Evolutionary conservation across 2,113 vertebrate genomes (phyloP), one percentile per base, ranked within the genome.

Genomic region (Crocuta crocuta): DNA sequence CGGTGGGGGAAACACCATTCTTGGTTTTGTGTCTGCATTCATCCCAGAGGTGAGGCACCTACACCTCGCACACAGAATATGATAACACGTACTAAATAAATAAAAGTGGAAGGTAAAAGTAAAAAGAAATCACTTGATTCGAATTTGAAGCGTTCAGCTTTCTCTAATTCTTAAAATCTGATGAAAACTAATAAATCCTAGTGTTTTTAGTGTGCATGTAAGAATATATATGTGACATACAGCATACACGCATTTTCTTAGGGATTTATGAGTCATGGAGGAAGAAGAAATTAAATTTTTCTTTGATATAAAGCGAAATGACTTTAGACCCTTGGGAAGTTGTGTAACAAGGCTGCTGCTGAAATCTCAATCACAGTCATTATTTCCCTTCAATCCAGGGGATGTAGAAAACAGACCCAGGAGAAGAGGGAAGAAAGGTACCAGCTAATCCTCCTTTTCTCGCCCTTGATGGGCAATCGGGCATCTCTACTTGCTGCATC

Each of bases 101-200:
- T 3, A 78, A 12, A 82, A 82, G 4, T 58, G 12, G 11, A 91
- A 86, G 1, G 4, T 43, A 87, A 65, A 82, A 53, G 39, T 53
- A 91, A 84, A 84, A 89, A 79, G 31, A 97, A 92, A 92, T 24
- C 83, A 81, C 17, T 87, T 91, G 58, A 73, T 93, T 89, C 76
- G 94, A 97, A 85, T 94, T n/a, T 48, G 55, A 82, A 89, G 33
- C 5, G 50, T 80, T 78, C n/a, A 65, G 28, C 13, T 68, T 73
- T 87, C 91, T 71, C 53, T 78, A 26, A 80, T 73, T 84, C 26
- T 91, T 79, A 91, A 89, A 92, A 89, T 81, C 55, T 61, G 48
- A 23, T 66, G 39, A 88, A 84, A 96, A 82, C 24, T 58, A 87
- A 66, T 86, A 84, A 93, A 88, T 53, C 21, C 43, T 31, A 74